Conservation (phyloP, 1,140 invertebrate genomes). For the Ridgeia piscesae region DNA sequence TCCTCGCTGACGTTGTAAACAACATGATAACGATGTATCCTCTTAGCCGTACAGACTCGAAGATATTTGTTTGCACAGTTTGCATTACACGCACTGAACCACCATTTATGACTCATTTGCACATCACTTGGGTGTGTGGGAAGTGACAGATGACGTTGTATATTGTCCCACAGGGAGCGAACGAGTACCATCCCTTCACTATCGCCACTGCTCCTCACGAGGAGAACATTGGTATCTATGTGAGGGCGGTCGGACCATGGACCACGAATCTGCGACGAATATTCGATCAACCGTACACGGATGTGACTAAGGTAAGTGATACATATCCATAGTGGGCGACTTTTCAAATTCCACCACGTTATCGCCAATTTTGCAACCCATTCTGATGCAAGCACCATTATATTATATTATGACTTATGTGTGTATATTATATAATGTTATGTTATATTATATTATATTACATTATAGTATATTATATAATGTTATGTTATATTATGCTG, state of each 20-base stretch:
- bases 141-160: neutral
- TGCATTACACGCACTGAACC: neutral
- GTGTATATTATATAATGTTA: too few species aligned
- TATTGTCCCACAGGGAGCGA: slow-evolving; percentile 47
- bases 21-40: too few species aligned
- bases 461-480: too few species aligned
- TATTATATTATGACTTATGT: too few species aligned
- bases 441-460: too few species aligned
- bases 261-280: slow-evolving; percentile 57
- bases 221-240: slow-evolving; percentile 61
- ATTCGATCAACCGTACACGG: slow-evolving; percentile 52
- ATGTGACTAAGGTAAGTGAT: slow-evolving; percentile 38
- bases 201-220: slow-evolving; percentile 66
- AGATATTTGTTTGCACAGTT: neutral
- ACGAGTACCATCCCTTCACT: slow-evolving; percentile 66
- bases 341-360: too few species aligned
- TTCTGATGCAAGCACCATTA: too few species aligned
- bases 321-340: too few species aligned
- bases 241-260: slow-evolving; percentile 67
- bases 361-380: too few species aligned
- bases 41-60: too few species aligned
- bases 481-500: too few species aligned
- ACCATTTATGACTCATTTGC: neutral
- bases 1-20: too few species aligned
- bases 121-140: neutral